Percentiles rank a stretch among this genome's conserved stretches.
Conservation (phyloP, 2,888 invertebrate species). For the Falcaria lacertinaria region DNA sequence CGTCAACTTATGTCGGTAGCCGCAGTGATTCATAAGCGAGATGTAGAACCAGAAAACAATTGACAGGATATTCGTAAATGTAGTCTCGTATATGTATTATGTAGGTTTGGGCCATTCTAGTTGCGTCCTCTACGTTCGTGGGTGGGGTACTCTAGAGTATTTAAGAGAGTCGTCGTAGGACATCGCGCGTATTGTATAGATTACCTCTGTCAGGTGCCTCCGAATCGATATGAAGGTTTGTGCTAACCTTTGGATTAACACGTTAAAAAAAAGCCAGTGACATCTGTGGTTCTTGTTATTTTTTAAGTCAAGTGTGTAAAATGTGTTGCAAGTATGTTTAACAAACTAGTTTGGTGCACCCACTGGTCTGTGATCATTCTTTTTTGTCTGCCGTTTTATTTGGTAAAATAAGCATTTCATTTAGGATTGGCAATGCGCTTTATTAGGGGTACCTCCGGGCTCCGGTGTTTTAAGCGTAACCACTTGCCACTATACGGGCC, state of each 20-base stretch:
- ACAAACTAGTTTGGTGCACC: not conserved
- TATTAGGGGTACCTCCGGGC: too few relatives aligned
- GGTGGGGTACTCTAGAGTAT: slow-evolving; percentile 61
- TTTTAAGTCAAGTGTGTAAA: slow-evolving; percentile 4
- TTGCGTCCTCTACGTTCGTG: slow-evolving; percentile 51
- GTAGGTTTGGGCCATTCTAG: slow-evolving; percentile 39
- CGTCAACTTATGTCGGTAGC: too few relatives aligned
- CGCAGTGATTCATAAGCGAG: too few relatives aligned
- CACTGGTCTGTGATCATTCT: not conserved
- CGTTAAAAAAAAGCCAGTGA: slow-evolving; percentile 14
- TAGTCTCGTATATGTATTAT: not conserved
- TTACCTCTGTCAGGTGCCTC: slow-evolving; percentile 43
- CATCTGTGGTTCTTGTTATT: slow-evolving; percentile 14
- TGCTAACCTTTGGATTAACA: slow-evolving; percentile 16
- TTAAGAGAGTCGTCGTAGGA: slow-evolving; percentile 53
- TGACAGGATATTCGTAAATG: too few relatives aligned
- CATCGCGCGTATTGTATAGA: slow-evolving; percentile 49
- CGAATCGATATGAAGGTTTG: slow-evolving; percentile 70
- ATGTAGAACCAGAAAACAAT: too few relatives aligned
- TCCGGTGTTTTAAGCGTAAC: too few relatives aligned
- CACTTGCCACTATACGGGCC: too few relatives aligned
- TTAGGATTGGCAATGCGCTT: too few relatives aligned
- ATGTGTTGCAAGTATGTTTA: not conserved
- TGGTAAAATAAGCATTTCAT: not conserved
- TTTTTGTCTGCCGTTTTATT: not conserved